A percentile compares a stretch with the other conserved stretches of the same genome.
Evolutionary conservation across 2,113 vertebrate species (phyloP).

Genomic region (Pogona vitticeps): DNA sequence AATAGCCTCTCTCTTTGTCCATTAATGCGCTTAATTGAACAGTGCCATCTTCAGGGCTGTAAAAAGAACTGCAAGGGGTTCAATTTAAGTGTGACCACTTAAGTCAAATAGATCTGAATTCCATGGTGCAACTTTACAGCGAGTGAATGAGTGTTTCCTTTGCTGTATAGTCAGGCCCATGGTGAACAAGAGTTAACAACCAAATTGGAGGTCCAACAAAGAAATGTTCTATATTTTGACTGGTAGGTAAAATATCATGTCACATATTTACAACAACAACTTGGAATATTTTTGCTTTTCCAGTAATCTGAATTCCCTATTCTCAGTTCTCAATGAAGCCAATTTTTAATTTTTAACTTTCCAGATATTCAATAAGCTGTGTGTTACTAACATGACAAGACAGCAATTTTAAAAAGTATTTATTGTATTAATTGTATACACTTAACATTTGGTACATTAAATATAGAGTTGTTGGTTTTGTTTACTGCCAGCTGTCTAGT

Average conservation of each 20-base stretch:
- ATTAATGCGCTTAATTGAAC: slow-evolving; percentile 30
- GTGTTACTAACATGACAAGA: slow-evolving; percentile 17
- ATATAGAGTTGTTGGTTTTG: slow-evolving; percentile 21
- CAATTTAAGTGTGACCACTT: too few species aligned
- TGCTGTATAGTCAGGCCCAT: slow-evolving; percentile 58
- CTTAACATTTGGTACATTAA: neutral
- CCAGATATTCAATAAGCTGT: neutral
- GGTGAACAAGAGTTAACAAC: slow-evolving; percentile 48
- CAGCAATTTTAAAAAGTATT: neutral
- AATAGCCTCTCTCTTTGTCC: slow-evolving; percentile 25
- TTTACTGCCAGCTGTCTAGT: neutral
- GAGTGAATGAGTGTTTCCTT: neutral
- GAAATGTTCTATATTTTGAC: slow-evolving; percentile 25
- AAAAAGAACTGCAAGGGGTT: too few species aligned
- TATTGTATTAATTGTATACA: slow-evolving; percentile 5
- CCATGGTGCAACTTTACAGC: too few species aligned
- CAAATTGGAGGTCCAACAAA: slow-evolving; percentile 62
- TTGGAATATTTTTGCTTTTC: slow-evolving; percentile 25
- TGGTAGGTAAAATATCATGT: slow-evolving; percentile 47
- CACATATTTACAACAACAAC: neutral
- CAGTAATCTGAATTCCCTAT: slow-evolving; percentile 8
- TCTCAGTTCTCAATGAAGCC: neutral
- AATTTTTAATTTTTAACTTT: slow-evolving; percentile 19
- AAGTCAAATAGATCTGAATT: too few species aligned
- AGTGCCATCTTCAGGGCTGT: too few species aligned